A percentile compares a stretch with the other conserved stretches of the same genome.
These are phyloP conservation scores for Coleophora flavipennella DNA, from an alignment of 2,888 invertebrate genomes.

Conservation along the genomic window DNA sequence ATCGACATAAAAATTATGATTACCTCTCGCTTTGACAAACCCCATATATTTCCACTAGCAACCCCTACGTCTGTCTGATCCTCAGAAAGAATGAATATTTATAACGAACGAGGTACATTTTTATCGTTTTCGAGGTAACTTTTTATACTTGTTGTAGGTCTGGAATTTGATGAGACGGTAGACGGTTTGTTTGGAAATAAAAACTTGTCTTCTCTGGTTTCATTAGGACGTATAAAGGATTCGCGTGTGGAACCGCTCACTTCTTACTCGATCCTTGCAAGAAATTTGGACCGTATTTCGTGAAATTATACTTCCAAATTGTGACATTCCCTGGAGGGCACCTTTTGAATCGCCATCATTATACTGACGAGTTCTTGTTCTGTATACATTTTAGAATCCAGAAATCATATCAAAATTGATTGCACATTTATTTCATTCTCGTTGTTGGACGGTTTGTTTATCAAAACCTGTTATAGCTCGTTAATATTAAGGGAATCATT, in stretches of 20 bases:
- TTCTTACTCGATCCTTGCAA: slow-evolving; percentile 35
- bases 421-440: slow-evolving; percentile 1
- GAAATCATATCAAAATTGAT: slow-evolving; percentile 8
- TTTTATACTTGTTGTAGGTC: slow-evolving; percentile 30
- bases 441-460: not conserved
- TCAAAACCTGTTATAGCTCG: not conserved
- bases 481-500: not conserved
- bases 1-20: slow-evolving; percentile 55
- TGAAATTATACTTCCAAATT: slow-evolving; percentile 64
- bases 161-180: slow-evolving; percentile 32
- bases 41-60: slow-evolving; percentile 51
- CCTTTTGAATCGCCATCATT: slow-evolving; percentile 42
- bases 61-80: slow-evolving; percentile 11
- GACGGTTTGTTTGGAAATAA: slow-evolving; percentile 17
- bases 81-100: slow-evolving; percentile 55
- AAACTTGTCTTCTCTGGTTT: slow-evolving; percentile 42
- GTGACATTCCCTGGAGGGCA: slow-evolving; percentile 34
- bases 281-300: slow-evolving; percentile 32
- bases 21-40: slow-evolving; percentile 50
- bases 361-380: slow-evolving; percentile 36
- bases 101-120: slow-evolving; percentile 45
- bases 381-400: not conserved
- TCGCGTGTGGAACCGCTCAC: slow-evolving; percentile 35
- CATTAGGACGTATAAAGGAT: slow-evolving; percentile 59
- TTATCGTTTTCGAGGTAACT: slow-evolving; percentile 43